Evolutionary conservation across 1,140 invertebrate genomes (phyloP), one percentile per base, ranked within the genome.

Genomic region (Adelges cooleyi): DNA sequence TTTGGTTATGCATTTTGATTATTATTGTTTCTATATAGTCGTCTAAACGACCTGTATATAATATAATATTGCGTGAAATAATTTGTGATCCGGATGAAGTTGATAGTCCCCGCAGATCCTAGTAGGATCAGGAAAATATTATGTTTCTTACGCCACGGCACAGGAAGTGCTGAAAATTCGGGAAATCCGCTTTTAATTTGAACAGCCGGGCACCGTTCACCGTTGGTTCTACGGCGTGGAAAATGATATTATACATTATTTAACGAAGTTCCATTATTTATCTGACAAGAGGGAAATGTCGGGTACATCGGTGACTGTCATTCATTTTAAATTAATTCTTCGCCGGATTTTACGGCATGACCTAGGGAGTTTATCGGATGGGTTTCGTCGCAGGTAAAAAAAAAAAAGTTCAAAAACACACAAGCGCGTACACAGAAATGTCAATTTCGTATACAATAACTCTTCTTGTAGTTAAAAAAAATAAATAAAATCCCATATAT

Each of bases 321-420:
- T 59, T 29, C 40, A 29, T 59, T 59, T 59, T 27, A 46, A 59
- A 59, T 59, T 59, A 59, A 46, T 59, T 44, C 54, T 29, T 27
- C 23, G 20, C 38, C 10, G 42, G 23, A 59, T 44, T 44, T 42
- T 29, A 25, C 54, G 23, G 20, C 53, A 20, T 8, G 17, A n/a
- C n/a, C 29, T 33, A n/a, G 29, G 5, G 29, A 33, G 29, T 5
- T 33, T 33, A 11, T 33, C n/a, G 29, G 5, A 33, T 33, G 11
- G 11, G 11, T 33, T n/a, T 53, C 27, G 33, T 38, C 33, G 11
- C 11, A 17, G n/a, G 3, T 18, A 18, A 33, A 18, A 52, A 38
- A 4, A 15, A 11, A 17, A 3, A 3, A 36, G 13, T 33, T 52
- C 1, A n/a, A n/a, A n/a, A 33, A 18, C 27, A 11, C 9, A 18